These are phyloP conservation scores for Amblyornis subalaris DNA, from an alignment of 2,113 vertebrate genomes.

Conservation along the genomic window DNA sequence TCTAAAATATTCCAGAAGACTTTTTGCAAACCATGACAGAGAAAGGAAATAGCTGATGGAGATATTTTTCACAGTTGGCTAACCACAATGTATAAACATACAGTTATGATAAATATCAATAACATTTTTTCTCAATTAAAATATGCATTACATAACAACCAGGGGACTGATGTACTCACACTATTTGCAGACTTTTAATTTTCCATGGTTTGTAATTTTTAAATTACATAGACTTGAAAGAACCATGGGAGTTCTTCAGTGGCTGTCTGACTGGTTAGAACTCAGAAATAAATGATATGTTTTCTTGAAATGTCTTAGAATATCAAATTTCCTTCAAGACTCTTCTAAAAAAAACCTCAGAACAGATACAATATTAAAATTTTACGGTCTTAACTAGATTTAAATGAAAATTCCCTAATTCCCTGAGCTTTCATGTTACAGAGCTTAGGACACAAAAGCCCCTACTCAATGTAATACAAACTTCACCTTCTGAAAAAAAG, in stretches of 20 bases:
- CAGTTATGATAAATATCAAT: slow-evolving; percentile 30
- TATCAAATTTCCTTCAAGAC: not conserved
- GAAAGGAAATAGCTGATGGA: slow-evolving; percentile 52
- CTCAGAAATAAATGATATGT: accelerated
- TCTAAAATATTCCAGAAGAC: slow-evolving; percentile 54
- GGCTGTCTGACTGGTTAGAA: not conserved
- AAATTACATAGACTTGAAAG: not conserved
- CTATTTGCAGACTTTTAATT: not conserved
- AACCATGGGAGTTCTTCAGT: not conserved
- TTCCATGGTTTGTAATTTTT: not conserved
- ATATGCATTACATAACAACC: slow-evolving; percentile 6
- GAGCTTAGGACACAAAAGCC: not conserved
- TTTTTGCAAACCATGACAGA: slow-evolving; percentile 22
- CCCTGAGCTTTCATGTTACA: not conserved
- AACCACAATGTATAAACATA: slow-evolving; percentile 29
- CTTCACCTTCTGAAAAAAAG: not conserved
- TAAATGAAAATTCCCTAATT: not conserved
- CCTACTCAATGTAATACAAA: not conserved
- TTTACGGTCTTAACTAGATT: not conserved
- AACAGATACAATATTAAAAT: not conserved
- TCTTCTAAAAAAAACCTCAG: not conserved
- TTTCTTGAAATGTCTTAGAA: not conserved
- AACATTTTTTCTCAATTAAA: slow-evolving; percentile 6
- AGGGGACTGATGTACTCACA: not conserved
- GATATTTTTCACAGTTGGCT: slow-evolving; percentile 42